Evolutionary conservation across 2,888 invertebrate species (phyloP), one percentile per base, ranked within the genome.

Genomic region (Megastigmus dorsalis): DNA sequence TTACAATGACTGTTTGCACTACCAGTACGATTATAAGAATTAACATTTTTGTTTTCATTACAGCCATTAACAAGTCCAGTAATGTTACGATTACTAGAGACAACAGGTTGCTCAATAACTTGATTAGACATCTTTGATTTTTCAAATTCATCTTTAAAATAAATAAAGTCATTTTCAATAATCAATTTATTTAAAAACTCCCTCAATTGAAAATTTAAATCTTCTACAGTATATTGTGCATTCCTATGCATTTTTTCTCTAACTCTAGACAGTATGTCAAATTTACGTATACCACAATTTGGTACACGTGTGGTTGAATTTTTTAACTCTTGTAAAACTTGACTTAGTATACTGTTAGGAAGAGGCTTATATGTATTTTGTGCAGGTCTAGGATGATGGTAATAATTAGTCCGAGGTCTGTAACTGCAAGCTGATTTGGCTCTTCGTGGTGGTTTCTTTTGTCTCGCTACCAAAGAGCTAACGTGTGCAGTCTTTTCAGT

Each of bases 401-500:
- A n/a, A n/a, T n/a, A n/a, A n/a, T n/a, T n/a, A n/a, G n/a, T n/a
- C n/a, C 54, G 77, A 4, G 77, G 71, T 71, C 7, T 75, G 2
- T 55, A 74, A 0, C n/a, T 48, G 18, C 1, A 10, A 15, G 30
- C 5, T 2, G 60, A 41, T 18, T 3, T 57, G 30, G 23, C 3
- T 10, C 50, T 60, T 52, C 3, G 38, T 18, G 55, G 9, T 13
- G 68, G 28, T 18, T 65, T 75, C 36, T 75, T 84, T 52, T 86
- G 86, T 3, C 78, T 71, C 0, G 76, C 54, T 0, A 86, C 82
- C 6, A 86, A 67, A 0, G 78, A 70, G 54, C 78, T 80, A 1
- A 86, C 67, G n/a, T 86, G 85, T 13, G 74, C 75, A 0, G 80
- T 76, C 15, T 81, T 82, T 3, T 82, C 80, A 0, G 81, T 76